A percentile compares a stretch with the other conserved stretches of the same genome.
phyloP scores from a whole-genome alignment of 2,797 vertebrate genomes.

The Trematomus bernacchii region DNA sequence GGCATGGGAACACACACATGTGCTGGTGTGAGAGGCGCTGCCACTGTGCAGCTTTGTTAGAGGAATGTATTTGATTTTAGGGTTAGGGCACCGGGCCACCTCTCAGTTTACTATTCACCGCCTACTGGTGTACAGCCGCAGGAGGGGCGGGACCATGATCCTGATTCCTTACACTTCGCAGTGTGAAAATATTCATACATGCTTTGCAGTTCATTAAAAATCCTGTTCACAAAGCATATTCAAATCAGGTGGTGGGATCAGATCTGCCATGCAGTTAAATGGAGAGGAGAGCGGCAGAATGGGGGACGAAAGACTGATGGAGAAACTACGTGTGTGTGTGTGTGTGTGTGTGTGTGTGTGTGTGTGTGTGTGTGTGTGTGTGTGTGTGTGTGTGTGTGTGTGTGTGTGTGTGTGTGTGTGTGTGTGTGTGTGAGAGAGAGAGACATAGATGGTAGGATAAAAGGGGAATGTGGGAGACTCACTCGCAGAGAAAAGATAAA shows the following conservation, averaged over 20 bases:
- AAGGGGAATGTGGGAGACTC: constrained; percentile 15
- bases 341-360: constrained; percentile 6
- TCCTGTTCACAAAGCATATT: constrained; percentile 57
- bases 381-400: constrained; percentile 2
- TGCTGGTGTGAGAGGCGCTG: constrained; percentile 23
- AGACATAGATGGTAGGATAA: constrained; percentile 43
- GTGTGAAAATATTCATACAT: constrained; percentile 47
- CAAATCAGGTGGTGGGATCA: constrained; percentile 60
- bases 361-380: neutral
- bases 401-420: constrained; percentile 6
- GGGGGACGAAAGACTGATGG: constrained; percentile 44
- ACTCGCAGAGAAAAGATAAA: constrained; percentile 14
- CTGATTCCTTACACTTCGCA: constrained; percentile 43
- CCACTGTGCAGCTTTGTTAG: constrained; percentile 42
- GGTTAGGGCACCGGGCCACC: constrained; percentile 30
- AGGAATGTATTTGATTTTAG: constrained; percentile 54
- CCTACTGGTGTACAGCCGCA: constrained; percentile 25
- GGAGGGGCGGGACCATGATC: constrained; percentile 40
- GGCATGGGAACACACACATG: constrained; percentile 72
- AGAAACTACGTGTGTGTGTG: constrained; percentile 16
- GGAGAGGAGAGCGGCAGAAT: constrained; percentile 63
- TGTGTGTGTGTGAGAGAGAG: neutral
- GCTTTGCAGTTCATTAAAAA: constrained; percentile 59
- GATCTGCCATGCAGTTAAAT: constrained; percentile 57
- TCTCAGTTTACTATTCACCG: constrained; percentile 48